A percentile compares a stretch with the other conserved stretches of the same genome.
Conservation (phyloP, 2,113 vertebrate species). For the Eulacestoma nigropectus region DNA sequence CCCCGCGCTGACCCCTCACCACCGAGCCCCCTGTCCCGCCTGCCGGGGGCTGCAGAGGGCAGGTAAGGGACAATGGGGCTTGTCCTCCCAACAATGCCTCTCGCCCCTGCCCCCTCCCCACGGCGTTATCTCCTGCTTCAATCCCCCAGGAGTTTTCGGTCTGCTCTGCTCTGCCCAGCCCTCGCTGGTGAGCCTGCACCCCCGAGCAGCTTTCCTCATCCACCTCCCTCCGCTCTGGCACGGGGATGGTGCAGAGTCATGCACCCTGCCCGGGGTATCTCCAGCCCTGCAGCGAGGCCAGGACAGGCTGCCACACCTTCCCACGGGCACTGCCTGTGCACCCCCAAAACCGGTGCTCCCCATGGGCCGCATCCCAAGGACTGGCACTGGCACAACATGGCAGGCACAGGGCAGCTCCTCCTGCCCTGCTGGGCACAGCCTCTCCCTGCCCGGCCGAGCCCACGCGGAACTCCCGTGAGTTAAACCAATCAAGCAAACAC, state of each 20-base stretch:
- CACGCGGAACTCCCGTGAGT: rapidly evolving
- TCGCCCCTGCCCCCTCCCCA: not conserved
- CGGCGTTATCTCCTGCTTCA: not conserved
- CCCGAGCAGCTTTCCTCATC: not conserved
- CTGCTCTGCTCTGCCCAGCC: not conserved
- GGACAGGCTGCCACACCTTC: not conserved
- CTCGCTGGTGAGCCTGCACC: not conserved
- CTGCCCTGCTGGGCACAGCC: not conserved
- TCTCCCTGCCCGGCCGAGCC: not conserved
- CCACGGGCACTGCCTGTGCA: rapidly evolving
- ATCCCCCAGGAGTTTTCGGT: rapidly evolving
- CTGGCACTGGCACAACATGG: rapidly evolving
- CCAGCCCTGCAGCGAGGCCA: not conserved
- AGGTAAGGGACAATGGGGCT: constrained; percentile 83
- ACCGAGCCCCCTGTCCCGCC: constrained; percentile 73
- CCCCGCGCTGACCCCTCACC: constrained; percentile 72
- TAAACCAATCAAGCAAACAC: not conserved
- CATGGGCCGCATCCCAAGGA: rapidly evolving
- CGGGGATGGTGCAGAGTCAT: rapidly evolving
- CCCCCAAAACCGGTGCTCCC: not conserved
- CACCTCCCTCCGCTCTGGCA: not conserved
- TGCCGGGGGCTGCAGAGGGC: constrained; percentile 81
- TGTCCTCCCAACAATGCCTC: constrained; percentile 84
- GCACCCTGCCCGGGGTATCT: not conserved
- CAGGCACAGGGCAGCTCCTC: not conserved